Evolutionary conservation across 2,113 vertebrate species (phyloP).

Genomic region (Callithrix jacchus): DNA sequence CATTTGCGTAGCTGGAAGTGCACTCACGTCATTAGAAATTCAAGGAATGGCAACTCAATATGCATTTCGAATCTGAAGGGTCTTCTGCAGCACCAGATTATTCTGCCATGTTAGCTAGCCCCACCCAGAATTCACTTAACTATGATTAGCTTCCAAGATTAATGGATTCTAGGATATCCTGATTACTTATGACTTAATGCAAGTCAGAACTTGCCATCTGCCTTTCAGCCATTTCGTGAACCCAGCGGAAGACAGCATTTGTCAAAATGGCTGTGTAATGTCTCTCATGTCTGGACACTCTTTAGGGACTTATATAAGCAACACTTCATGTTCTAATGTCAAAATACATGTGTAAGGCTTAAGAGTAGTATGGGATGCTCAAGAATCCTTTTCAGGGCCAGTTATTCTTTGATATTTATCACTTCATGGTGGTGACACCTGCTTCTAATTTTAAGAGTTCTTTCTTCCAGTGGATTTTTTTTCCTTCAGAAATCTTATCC

Average conservation of each 20-base stretch:
- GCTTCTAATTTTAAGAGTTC: conserved; percentile 54
- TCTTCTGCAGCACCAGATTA: conserved; percentile 46
- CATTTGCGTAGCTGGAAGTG: neutral
- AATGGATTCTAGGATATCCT: neutral
- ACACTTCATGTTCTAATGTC: neutral
- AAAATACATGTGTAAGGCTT: neutral
- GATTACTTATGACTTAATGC: neutral
- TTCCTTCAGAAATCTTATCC: conserved; percentile 58
- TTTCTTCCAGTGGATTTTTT: conserved; percentile 38
- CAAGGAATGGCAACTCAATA: conserved; percentile 63
- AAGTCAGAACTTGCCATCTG: neutral
- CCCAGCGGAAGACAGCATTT: neutral
- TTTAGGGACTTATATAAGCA: neutral
- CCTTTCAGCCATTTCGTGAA: conserved; percentile 59
- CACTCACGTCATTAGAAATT: neutral
- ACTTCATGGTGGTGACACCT: conserved; percentile 51
- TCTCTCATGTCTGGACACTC: neutral
- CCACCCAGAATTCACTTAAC: conserved; percentile 52
- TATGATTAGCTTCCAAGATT: conserved; percentile 25
- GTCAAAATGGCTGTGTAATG: conserved; percentile 57
- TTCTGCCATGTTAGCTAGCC: neutral
- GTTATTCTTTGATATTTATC: conserved; percentile 60
- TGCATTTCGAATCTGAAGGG: conserved; percentile 73
- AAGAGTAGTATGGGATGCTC: neutral
- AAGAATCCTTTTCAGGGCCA: conserved; percentile 19